Conservation (phyloP, 2,797 vertebrate genomes). For the Pseudomugil gertrudae region DNA sequence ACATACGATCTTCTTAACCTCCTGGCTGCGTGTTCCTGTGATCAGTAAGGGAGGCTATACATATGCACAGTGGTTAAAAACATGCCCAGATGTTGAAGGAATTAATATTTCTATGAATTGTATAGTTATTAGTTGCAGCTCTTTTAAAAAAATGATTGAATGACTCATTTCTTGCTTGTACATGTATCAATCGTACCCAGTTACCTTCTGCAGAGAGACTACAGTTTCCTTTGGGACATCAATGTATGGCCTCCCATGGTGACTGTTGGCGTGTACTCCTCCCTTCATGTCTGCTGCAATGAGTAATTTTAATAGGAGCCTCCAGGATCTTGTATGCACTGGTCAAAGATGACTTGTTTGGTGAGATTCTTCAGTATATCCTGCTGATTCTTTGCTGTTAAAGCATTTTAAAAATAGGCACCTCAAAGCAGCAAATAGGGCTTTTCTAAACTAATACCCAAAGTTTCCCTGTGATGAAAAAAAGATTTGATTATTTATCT, state of each 20-base stretch:
- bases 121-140: neutral
- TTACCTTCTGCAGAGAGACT: constrained; percentile 80
- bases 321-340: constrained; percentile 86
- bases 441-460: too few species aligned
- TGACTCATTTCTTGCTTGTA: neutral
- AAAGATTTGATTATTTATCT: constrained; percentile 7
- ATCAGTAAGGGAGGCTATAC: constrained; percentile 71
- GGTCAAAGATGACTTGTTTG: constrained; percentile 85
- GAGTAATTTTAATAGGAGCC: constrained; percentile 87
- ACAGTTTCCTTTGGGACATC: constrained; percentile 84
- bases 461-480: constrained; percentile 6
- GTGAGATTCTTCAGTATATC: constrained; percentile 63
- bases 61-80: neutral
- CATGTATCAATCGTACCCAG: constrained; percentile 52
- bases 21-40: constrained; percentile 82
- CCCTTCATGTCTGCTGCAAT: constrained; percentile 85
- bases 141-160: neutral
- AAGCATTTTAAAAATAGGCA: neutral
- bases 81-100: neutral
- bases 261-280: constrained; percentile 83
- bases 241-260: constrained; percentile 85
- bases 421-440: neutral
- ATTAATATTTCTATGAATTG: neutral
- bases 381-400: neutral
- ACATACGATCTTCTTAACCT: constrained; percentile 84